Evolutionary conservation across 2,113 vertebrate species (phyloP), one percentile per base, ranked within the genome.

Genomic region (Xenopus laevis): DNA sequence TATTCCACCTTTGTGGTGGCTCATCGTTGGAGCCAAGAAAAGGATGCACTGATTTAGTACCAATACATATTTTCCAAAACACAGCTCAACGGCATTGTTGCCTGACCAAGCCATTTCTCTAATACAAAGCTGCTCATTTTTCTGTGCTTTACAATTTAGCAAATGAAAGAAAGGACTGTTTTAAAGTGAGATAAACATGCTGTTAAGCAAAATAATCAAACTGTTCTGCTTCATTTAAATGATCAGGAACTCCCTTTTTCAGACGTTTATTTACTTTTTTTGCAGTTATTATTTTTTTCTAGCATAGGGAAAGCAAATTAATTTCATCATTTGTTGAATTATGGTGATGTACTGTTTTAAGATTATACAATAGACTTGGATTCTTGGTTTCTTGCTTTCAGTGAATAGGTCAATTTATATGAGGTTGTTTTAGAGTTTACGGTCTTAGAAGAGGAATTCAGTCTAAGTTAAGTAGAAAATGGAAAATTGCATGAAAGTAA

Each of bases 171-270:
- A 63, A 63, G 61, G 61, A 33, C 27, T 33, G 13, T 16, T 63
- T 16, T 33, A 27, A 33, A 63, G 12, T 63, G 61, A 63, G 61
- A 7, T 40, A 63, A 20, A 63, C 13, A 63, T 63, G 61, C 13
- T 13, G 15, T 33, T 63, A 63, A 63, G 61, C 61, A 63, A 33
- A 63, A 63, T 63, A 21, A 63, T 63, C 61, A 33, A 30, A 33
- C 9, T 63, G 61, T 63, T 63, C 61, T 63, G 61, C 61, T 63
- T 63, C 61, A 63, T 63, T 63, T 63, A 27, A 63, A 30, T 27
- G 13, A 30, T 63, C 61, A 63, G 61, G 21, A 63, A 30, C 27
- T 63, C 61, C 61, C 21, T 33, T 63, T 63, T 33, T 63, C 10
- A 33, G 61, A 9, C 21, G 33, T 33, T 63, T 27, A 60, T 60